These are phyloP conservation scores for Eremophila alpestris DNA, from an alignment of 2,797 vertebrate genomes.

Conservation along the genomic window DNA sequence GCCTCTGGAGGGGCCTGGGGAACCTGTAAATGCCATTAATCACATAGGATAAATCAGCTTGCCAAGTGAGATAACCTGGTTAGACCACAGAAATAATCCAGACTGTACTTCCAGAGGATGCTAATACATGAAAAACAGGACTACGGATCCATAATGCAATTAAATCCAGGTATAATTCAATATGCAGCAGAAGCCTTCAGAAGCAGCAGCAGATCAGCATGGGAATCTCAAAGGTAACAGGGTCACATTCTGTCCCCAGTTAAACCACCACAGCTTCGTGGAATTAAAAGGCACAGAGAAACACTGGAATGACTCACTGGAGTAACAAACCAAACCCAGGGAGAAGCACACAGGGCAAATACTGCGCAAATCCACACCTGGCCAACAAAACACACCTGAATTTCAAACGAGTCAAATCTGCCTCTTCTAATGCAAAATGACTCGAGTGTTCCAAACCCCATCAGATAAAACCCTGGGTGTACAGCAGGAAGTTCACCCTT, in stretches of 20 bases:
- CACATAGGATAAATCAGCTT: background rate
- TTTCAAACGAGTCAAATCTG: background rate
- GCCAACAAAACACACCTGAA: background rate
- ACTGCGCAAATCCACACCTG: background rate
- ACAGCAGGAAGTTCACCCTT: background rate
- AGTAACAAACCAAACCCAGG: background rate
- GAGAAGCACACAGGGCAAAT: background rate
- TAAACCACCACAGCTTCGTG: background rate
- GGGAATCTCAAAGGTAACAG: slow-evolving; percentile 29
- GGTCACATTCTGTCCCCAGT: background rate
- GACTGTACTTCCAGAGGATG: slow-evolving; percentile 57
- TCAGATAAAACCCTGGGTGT: background rate
- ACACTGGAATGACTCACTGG: background rate
- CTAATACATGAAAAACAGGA: slow-evolving; percentile 42
- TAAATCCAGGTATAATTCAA: slow-evolving; percentile 62
- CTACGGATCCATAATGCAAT: slow-evolving; percentile 14
- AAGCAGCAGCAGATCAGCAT: background rate
- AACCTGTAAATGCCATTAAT: background rate
- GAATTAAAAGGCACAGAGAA: background rate
- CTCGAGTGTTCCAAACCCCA: background rate
- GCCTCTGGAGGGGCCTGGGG: background rate
- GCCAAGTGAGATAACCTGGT: slow-evolving; percentile 47
- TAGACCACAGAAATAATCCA: slow-evolving; percentile 15
- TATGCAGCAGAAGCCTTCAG: slow-evolving; percentile 35
- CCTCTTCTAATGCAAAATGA: background rate